Percentiles rank a stretch among this genome's conserved stretches.
Evolutionary conservation across 2,888 invertebrate species (phyloP).

Genomic region (Xestobium rufovillosum): DNA sequence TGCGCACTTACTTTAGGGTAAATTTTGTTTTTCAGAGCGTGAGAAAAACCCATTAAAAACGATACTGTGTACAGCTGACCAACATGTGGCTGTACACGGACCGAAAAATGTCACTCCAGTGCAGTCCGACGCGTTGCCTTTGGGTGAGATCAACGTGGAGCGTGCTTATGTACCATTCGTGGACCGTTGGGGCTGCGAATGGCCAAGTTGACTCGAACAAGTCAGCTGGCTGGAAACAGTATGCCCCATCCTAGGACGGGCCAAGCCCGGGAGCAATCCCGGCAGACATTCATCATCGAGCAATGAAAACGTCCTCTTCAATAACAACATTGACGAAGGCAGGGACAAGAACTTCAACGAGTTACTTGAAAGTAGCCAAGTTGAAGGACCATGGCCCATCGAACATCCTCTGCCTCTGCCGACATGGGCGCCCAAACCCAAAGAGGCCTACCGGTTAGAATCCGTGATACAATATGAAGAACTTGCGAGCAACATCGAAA

Average conservation of each 20-base stretch:
- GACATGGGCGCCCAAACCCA: constrained; percentile 53
- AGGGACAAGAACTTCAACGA: constrained; percentile 18
- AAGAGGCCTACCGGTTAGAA: constrained; percentile 46
- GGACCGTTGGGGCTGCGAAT: constrained; percentile 88
- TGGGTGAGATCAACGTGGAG: constrained; percentile 44
- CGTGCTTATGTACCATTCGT: constrained; percentile 66
- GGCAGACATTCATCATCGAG: constrained; percentile 29
- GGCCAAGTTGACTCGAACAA: constrained; percentile 95
- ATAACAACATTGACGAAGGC: constrained; percentile 12
- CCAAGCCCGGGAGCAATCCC: no score
- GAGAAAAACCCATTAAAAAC: constrained; percentile 50
- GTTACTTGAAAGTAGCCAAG: constrained; percentile 39
- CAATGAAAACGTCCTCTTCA: constrained; percentile 31
- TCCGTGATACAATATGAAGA: constrained; percentile 66
- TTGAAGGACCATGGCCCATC: constrained; percentile 55
- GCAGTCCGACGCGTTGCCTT: constrained; percentile 51
- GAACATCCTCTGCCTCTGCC: constrained; percentile 70
- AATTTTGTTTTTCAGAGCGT: constrained; percentile 58
- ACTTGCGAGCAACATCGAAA: constrained; percentile 71
- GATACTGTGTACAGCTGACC: constrained; percentile 37
- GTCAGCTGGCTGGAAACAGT: constrained; percentile 45
- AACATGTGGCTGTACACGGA: constrained; percentile 37
- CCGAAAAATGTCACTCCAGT: constrained; percentile 32
- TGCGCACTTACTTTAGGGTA: no score
- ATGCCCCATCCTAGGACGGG: constrained; percentile 36